These are phyloP conservation scores for Dromius quadrimaculatus DNA, from an alignment of 2,888 invertebrate species.

Conservation along the genomic window DNA sequence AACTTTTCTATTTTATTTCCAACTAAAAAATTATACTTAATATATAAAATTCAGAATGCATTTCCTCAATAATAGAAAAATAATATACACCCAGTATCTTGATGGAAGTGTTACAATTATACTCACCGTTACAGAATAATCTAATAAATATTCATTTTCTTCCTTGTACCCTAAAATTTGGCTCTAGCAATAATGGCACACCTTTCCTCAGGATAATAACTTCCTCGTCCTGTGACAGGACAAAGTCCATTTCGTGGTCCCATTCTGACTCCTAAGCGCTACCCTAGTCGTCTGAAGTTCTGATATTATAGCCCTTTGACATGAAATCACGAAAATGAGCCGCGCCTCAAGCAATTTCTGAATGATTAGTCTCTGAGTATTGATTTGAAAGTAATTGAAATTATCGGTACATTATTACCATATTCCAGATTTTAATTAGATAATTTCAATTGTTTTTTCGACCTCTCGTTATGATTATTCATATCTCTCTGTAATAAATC, in stretches of 20 bases:
- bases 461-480: too few species aligned
- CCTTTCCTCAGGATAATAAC: conserved; percentile 6
- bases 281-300: neutral
- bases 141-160: neutral
- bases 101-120: too few species aligned
- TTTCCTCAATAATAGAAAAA: too few species aligned
- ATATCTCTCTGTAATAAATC: too few species aligned
- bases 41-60: too few species aligned
- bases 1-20: too few species aligned
- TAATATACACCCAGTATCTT: too few species aligned
- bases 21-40: too few species aligned
- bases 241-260: conserved; percentile 15
- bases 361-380: neutral
- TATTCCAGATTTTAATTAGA: too few species aligned
- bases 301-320: conserved; percentile 1
- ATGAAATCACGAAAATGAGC: neutral
- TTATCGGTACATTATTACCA: neutral
- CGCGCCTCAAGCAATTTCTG: neutral
- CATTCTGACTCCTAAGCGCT: neutral
- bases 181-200: neutral
- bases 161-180: neutral
- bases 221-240: conserved; percentile 26
- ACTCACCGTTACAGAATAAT: too few species aligned
- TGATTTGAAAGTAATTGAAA: neutral
- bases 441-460: too few species aligned